Conservation (phyloP, 2,888 invertebrate genomes). For the Hemicrepidius hirtus region DNA sequence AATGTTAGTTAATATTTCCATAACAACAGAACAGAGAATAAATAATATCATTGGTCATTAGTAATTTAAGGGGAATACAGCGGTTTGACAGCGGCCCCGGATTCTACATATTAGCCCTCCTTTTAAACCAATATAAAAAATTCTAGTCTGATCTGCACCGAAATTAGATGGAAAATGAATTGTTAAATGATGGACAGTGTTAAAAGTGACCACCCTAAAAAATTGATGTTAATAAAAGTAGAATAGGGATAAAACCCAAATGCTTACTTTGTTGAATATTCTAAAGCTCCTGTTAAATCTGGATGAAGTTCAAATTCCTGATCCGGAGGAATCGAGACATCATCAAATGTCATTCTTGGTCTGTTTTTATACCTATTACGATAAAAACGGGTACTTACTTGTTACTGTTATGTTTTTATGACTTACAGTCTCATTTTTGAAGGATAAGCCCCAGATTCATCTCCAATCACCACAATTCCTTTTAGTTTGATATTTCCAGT, state of each 20-base stretch:
- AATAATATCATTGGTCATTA: too few species aligned
- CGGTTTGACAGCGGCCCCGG: too few species aligned
- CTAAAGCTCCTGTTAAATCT: constrained; percentile 86
- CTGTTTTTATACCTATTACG: constrained; percentile 90
- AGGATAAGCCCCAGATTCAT: constrained; percentile 90
- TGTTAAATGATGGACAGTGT: constrained; percentile 90
- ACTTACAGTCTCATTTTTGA: constrained; percentile 90
- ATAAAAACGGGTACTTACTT: neutral
- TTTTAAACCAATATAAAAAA: constrained; percentile 95
- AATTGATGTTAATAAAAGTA: neutral
- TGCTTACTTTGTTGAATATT: constrained; percentile 92
- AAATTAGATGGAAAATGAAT: constrained; percentile 94
- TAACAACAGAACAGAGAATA: too few species aligned
- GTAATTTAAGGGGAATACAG: too few species aligned
- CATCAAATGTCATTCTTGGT: constrained; percentile 96
- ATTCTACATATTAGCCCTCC: too few species aligned
- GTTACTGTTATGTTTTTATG: neutral
- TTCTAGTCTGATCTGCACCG: constrained; percentile 87
- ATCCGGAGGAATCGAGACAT: constrained; percentile 82
- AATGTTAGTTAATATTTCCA: too few species aligned
- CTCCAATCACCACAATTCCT: constrained; percentile 94
- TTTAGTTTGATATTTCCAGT: constrained; percentile 96
- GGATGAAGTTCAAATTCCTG: constrained; percentile 92
- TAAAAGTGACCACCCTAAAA: constrained; percentile 92
- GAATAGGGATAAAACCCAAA: neutral